Base-by-base conservation (phyloP, 2,888 invertebrate genomes). In the Tricholauxania praeusta region DNA sequence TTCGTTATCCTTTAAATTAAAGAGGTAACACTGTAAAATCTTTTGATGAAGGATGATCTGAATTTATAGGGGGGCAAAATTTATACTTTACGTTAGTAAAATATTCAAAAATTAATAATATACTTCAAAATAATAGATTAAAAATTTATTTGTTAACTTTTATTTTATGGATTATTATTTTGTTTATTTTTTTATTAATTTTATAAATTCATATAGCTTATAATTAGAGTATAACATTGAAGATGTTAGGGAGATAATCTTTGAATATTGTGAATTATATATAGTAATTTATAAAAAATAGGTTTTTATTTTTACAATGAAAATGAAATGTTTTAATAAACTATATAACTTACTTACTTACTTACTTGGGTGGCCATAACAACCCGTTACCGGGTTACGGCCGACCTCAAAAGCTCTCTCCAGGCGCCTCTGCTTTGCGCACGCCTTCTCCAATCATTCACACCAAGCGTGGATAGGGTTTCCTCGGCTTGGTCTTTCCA, bases 321-420 rank as follows among this genome's bases (percentile, higher is more conserved):
- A 91, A 91, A 89, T 90, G 89, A 90, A 91, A 90, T 82, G 90
- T 91, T 90, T 91, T 90, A 51, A 87, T 91, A 90, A 91, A 91
- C 89, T n/a, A n/a, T n/a, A n/a, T n/a, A n/a, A n/a, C n/a, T n/a
- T n/a, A n/a, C n/a, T n/a, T n/a, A n/a, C n/a, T n/a, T n/a, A n/a
- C n/a, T n/a, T n/a, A n/a, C n/a, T n/a, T n/a, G n/a, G n/a, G n/a
- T n/a, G n/a, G n/a, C n/a, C n/a, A n/a, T n/a, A n/a, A n/a, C n/a
- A n/a, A n/a, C n/a, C n/a, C n/a, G n/a, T n/a, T n/a, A n/a, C n/a
- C n/a, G n/a, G n/a, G n/a, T n/a, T n/a, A n/a, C n/a, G n/a, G n/a
- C n/a, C n/a, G n/a, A n/a, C n/a, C n/a, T n/a, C n/a, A n/a, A n/a
- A n/a, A n/a, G n/a, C n/a, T n/a, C n/a, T n/a, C n/a, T n/a, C n/a